These are phyloP conservation scores for Haliaeetus leucogaster DNA, from an alignment of 2,113 vertebrate species.

Conservation along the genomic window DNA sequence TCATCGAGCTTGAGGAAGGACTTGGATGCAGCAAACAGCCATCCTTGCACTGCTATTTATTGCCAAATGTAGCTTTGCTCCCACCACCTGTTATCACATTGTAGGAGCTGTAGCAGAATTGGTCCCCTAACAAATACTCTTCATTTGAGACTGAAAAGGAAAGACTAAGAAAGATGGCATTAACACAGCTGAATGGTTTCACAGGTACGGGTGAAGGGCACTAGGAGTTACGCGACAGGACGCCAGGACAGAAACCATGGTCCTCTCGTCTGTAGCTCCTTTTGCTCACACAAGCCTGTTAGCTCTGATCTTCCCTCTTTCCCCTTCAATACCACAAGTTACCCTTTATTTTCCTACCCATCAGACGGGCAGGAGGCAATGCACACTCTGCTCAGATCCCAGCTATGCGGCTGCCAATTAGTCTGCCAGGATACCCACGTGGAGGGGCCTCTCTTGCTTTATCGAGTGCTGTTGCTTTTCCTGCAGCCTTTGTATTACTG, in stretches of 20 bases:
- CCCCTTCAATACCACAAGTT: not conserved
- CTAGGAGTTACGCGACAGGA: not conserved
- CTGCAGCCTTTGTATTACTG: not conserved
- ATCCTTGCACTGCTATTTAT: not conserved
- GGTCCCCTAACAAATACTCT: not conserved
- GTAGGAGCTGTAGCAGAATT: not conserved
- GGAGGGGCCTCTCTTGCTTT: not conserved
- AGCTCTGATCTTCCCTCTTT: not conserved
- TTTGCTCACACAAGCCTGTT: not conserved
- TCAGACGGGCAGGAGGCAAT: not conserved
- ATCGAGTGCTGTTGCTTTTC: not conserved
- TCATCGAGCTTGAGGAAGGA: not conserved
- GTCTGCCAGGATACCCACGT: not conserved
- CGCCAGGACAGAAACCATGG: not conserved
- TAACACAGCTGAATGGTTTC: not conserved
- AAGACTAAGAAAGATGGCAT: not conserved
- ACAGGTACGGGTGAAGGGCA: not conserved
- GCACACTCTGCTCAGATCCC: accelerated
- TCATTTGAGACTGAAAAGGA: not conserved
- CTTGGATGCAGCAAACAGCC: not conserved
- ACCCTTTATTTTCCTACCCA: not conserved
- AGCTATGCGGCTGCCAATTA: not conserved
- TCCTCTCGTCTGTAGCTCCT: not conserved
- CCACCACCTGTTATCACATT: not conserved
- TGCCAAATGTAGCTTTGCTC: not conserved